A percentile compares a stretch with the other conserved stretches of the same genome.
These are phyloP conservation scores for Hypsopygia costalis DNA, from an alignment of 2,888 invertebrate species.

Conservation along the genomic window DNA sequence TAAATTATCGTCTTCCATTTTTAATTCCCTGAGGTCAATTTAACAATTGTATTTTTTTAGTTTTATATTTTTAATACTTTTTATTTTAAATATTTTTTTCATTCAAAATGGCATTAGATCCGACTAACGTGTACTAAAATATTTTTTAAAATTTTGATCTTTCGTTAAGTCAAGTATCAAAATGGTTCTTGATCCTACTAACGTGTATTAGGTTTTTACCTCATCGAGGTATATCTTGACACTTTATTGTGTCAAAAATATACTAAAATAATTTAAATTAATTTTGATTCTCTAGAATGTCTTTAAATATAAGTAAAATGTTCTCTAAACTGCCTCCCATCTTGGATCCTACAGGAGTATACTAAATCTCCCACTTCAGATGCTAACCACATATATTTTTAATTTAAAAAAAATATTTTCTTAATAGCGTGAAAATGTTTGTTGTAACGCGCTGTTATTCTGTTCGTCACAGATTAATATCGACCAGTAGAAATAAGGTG, in stretches of 20 bases:
- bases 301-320: constrained; percentile 27
- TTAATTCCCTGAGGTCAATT: neutral
- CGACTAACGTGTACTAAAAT: neutral
- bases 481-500: constrained; percentile 59
- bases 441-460: constrained; percentile 33
- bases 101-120: constrained; percentile 28
- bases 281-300: too few relatives aligned
- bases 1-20: neutral
- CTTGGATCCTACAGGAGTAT: constrained; percentile 61
- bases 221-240: too few relatives aligned
- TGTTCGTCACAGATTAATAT: constrained; percentile 61
- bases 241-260: too few relatives aligned
- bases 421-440: constrained; percentile 37
- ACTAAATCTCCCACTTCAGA: constrained; percentile 28
- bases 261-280: too few relatives aligned
- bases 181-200: constrained; percentile 44
- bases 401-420: constrained; percentile 11
- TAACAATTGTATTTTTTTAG: too few relatives aligned
- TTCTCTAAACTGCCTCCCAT: constrained; percentile 41
- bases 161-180: neutral
- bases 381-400: constrained; percentile 12
- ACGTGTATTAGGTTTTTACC: constrained; percentile 44
- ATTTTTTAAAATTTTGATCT: neutral
- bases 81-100: neutral
- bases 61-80: too few relatives aligned